Percentiles rank a stretch among this genome's conserved stretches.
Conservation (phyloP, 1,140 invertebrate genomes). For the Spodoptera litura region DNA sequence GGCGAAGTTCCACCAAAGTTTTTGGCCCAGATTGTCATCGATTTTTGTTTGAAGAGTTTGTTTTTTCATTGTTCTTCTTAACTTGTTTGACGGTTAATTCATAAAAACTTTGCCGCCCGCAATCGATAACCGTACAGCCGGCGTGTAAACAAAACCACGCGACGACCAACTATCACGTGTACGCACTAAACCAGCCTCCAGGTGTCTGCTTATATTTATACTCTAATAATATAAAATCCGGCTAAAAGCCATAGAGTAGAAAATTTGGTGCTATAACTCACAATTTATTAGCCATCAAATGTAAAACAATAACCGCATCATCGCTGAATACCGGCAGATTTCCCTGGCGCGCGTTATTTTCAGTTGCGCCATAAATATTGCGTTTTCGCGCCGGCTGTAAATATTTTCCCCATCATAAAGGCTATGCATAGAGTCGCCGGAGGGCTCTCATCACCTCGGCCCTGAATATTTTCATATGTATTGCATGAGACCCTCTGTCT, state of each 20-base stretch:
- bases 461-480: conserved; percentile 83
- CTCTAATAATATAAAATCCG: conserved; percentile 19
- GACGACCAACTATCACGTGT: conserved; percentile 10
- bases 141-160: conserved; percentile 70
- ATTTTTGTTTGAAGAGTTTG: conserved; percentile 86
- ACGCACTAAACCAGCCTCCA: background rate
- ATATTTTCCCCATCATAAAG: conserved; percentile 82
- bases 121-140: conserved; percentile 77
- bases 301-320: conserved; percentile 66
- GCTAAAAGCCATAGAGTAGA: conserved; percentile 4
- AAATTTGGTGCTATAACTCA: conserved; percentile 52
- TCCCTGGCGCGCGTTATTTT: conserved; percentile 62
- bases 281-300: conserved; percentile 57
- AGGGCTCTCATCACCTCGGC: conserved; percentile 79
- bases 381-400: conserved; percentile 73
- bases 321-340: conserved; percentile 48
- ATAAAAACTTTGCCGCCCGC: conserved; percentile 84
- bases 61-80: conserved; percentile 86
- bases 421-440: conserved; percentile 73
- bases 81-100: conserved; percentile 86
- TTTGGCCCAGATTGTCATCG: conserved; percentile 86
- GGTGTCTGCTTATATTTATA: conserved; percentile 1
- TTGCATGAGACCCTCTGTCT: conserved; percentile 79
- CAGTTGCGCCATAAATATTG: conserved; percentile 70
- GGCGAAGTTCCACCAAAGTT: conserved; percentile 82